Evolutionary conservation across 2,797 vertebrate genomes (phyloP).

Genomic region (Ibycter americanus): DNA sequence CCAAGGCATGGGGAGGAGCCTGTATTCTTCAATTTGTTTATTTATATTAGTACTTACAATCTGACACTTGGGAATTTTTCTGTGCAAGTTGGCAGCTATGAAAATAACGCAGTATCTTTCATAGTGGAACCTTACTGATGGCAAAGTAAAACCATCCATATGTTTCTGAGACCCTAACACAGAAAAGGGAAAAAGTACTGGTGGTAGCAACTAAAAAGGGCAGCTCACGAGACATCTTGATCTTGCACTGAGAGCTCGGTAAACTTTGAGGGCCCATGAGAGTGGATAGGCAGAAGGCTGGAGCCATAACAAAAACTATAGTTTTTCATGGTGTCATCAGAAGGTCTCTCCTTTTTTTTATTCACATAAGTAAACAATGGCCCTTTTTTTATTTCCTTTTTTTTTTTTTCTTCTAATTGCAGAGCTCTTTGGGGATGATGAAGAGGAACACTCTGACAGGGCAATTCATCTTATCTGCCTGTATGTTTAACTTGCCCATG

Average conservation of each 20-base stretch:
- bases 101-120: background rate
- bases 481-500: conserved; percentile 32
- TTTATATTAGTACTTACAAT: conserved; percentile 1
- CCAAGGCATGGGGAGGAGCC: background rate
- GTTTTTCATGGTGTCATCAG: background rate
- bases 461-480: conserved; percentile 48
- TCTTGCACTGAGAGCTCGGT: background rate
- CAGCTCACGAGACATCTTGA: background rate
- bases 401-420: background rate
- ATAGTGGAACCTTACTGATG: background rate
- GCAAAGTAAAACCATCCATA: background rate
- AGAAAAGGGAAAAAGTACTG: background rate
- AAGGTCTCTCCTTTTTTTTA: background rate
- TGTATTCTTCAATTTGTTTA: conserved; percentile 1
- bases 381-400: background rate
- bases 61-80: background rate
- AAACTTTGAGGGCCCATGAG: background rate
- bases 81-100: background rate
- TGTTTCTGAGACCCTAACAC: background rate
- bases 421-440: background rate
- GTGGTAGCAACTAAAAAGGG: background rate
- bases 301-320: conserved; percentile 15
- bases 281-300: background rate
- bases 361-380: background rate
- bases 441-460: conserved; percentile 11